Evolutionary conservation across 2,888 invertebrate genomes (phyloP).

Genomic region (Clivina fossor): DNA sequence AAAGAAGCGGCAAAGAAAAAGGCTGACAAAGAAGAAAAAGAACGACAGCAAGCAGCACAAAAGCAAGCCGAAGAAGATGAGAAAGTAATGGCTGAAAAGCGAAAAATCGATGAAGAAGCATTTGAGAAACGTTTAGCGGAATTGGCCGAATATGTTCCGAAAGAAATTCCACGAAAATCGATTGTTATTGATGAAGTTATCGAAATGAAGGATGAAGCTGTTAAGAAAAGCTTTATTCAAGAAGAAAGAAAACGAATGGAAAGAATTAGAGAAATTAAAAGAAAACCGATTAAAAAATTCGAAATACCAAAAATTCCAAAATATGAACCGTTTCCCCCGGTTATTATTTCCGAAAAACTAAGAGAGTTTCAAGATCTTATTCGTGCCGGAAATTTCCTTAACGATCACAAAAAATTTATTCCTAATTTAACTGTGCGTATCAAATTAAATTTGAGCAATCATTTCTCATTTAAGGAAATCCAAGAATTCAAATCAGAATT

Average conservation of each 20-base stretch:
- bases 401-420: constrained; percentile 45
- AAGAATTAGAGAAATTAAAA: constrained; percentile 22
- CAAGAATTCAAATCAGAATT: constrained; percentile 15
- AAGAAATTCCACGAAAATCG: constrained; percentile 22
- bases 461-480: constrained; percentile 5
- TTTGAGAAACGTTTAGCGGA: constrained; percentile 24
- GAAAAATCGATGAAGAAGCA: constrained; percentile 34
- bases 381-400: constrained; percentile 50
- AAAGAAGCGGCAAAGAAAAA: constrained; percentile 43
- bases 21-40: constrained; percentile 49
- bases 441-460: constrained; percentile 6
- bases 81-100: constrained; percentile 48
- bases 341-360: constrained; percentile 50
- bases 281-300: constrained; percentile 3
- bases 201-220: constrained; percentile 6
- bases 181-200: constrained; percentile 11
- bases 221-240: constrained; percentile 21
- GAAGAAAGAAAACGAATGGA: constrained; percentile 21
- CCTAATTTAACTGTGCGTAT: constrained; percentile 21
- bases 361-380: constrained; percentile 50
- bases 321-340: constrained; percentile 49
- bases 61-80: constrained; percentile 47
- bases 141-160: constrained; percentile 25
- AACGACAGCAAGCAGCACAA: constrained; percentile 48
- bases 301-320: constrained; percentile 37